Evolutionary conservation across 1,140 invertebrate genomes (phyloP).

Genomic region (Conus betulinus): DNA sequence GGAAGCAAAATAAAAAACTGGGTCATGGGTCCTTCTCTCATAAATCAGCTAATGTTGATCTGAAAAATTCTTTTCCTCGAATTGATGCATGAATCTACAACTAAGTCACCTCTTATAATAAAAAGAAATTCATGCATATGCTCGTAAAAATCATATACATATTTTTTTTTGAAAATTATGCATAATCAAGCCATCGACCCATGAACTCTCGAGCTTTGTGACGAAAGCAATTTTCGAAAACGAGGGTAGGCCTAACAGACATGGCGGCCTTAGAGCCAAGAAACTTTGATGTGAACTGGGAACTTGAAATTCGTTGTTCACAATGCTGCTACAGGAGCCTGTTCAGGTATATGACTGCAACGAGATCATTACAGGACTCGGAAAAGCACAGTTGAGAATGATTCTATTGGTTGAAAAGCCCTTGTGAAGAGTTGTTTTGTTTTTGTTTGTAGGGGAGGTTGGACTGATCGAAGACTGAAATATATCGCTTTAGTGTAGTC

Average conservation of each 20-base stretch:
- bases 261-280: slow-evolving; percentile 35
- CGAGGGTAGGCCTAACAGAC: slow-evolving; percentile 35
- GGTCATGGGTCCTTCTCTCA: too few species aligned
- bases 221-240: slow-evolving; percentile 35
- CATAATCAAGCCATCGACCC: not conserved
- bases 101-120: too few species aligned
- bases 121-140: too few species aligned
- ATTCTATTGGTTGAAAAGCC: not conserved
- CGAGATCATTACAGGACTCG: not conserved
- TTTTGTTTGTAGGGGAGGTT: not conserved
- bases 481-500: too few species aligned
- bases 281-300: slow-evolving; percentile 16
- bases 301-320: slow-evolving; percentile 28
- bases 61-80: too few species aligned
- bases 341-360: slow-evolving; percentile 49
- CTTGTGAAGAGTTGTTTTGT: not conserved
- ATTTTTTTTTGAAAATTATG: too few species aligned
- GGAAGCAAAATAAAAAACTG: too few species aligned
- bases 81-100: too few species aligned
- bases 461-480: too few species aligned
- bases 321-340: slow-evolving; percentile 59
- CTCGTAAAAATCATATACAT: too few species aligned
- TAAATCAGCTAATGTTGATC: too few species aligned
- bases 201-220: slow-evolving; percentile 5
- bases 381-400: not conserved